These are phyloP conservation scores for Myodes glareolus DNA, from an alignment of 2,113 vertebrate species.

Conservation along the genomic window DNA sequence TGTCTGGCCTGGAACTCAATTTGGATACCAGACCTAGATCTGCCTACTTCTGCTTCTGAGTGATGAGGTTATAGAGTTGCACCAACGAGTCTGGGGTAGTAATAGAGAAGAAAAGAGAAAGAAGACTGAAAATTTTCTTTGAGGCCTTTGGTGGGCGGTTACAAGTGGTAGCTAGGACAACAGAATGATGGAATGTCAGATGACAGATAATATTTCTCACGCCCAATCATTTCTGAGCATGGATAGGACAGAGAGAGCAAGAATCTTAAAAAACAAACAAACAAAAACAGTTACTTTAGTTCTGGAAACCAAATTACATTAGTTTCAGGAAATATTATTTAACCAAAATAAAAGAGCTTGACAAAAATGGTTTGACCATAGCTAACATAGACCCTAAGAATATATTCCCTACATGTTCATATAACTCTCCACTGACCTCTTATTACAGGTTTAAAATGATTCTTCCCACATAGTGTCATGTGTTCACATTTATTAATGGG, in stretches of 20 bases:
- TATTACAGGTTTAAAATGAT: background rate
- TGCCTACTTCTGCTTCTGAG: background rate
- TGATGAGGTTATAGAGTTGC: background rate
- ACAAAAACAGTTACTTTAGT: background rate
- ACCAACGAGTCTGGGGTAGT: background rate
- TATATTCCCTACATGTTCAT: background rate
- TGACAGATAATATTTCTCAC: background rate
- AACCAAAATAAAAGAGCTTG: background rate
- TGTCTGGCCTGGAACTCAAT: background rate
- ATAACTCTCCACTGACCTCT: background rate
- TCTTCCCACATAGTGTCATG: background rate
- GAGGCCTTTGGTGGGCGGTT: background rate
- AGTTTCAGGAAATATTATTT: background rate
- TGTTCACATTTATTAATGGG: background rate
- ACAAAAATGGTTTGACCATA: background rate
- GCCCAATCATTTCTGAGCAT: background rate
- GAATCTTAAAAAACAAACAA: background rate
- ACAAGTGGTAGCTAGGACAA: background rate
- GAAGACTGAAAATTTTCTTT: background rate
- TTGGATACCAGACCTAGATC: background rate
- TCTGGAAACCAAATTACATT: background rate
- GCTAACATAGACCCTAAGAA: background rate
- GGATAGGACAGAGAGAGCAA: background rate
- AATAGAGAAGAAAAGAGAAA: background rate
- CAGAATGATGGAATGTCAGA: background rate